Evolutionary conservation across 2,797 vertebrate species (phyloP).

Genomic region (Pangasius larnaudii): DNA sequence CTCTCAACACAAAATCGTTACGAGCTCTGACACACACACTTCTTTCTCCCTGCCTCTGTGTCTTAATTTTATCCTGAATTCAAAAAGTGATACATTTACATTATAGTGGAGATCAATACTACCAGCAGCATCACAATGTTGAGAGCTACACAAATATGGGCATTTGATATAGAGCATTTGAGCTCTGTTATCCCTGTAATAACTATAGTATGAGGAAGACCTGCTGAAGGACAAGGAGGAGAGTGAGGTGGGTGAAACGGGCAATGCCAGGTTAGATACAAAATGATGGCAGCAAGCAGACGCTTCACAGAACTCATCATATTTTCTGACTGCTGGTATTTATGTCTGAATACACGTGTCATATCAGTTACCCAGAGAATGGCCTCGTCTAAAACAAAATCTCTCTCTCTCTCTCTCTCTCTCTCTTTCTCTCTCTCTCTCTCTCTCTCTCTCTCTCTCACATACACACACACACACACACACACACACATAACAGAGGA

Average conservation of each 20-base stretch:
- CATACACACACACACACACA: constrained; percentile 77
- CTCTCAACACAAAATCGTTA: constrained; percentile 70
- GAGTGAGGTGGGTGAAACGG: constrained; percentile 82
- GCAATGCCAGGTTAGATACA: constrained; percentile 96
- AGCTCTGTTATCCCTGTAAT: constrained; percentile 70
- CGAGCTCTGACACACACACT: constrained; percentile 75
- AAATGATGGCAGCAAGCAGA: constrained; percentile 95
- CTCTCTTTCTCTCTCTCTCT: constrained; percentile 58
- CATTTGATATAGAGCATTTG: not conserved
- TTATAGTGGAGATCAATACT: constrained; percentile 75
- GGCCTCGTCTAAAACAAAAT: constrained; percentile 90
- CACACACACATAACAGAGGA: constrained; percentile 78
- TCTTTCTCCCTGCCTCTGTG: constrained; percentile 69
- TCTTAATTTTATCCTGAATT: constrained; percentile 78
- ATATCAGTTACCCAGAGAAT: constrained; percentile 98
- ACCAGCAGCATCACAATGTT: not conserved
- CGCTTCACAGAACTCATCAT: constrained; percentile 99
- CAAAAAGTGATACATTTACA: constrained; percentile 77
- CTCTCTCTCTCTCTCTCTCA: constrained; percentile 34
- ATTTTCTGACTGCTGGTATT: constrained; percentile 99
- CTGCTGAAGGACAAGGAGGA: constrained; percentile 79
- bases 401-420: constrained; percentile 60
- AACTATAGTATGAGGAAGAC: not conserved
- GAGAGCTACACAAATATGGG: not conserved
- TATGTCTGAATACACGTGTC: constrained; percentile 99